Evolutionary conservation across 1,140 invertebrate species (phyloP).

Genomic region (Camponotus floridanus): DNA sequence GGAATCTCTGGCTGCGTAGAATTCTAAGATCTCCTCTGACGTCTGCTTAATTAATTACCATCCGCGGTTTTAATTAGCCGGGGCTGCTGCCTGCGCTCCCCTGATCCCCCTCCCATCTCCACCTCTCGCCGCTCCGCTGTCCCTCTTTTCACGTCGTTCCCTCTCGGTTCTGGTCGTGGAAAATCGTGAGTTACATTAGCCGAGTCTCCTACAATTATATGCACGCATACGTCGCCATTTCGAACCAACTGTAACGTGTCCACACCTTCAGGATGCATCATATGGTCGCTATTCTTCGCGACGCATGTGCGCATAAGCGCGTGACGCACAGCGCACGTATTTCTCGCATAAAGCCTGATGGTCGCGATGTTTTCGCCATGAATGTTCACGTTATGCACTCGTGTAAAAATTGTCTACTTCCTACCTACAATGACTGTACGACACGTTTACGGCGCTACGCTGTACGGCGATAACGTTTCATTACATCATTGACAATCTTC

Average conservation of each 20-base stretch:
- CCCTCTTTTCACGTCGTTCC: conserved; percentile 49
- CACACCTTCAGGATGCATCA: conserved; percentile 67
- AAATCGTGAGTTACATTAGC: conserved; percentile 68
- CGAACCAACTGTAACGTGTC: conserved; percentile 63
- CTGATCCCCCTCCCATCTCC: conserved; percentile 51
- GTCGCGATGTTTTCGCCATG: conserved; percentile 5
- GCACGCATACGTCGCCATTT: conserved; percentile 8
- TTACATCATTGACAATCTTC: conserved; percentile 1
- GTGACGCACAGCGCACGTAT: conserved; percentile 23
- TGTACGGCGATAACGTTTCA: conserved; percentile 4
- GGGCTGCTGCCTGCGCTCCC: conserved; percentile 72
- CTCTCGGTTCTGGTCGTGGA: conserved; percentile 64
- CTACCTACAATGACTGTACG: not conserved
- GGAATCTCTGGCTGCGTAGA: conserved; percentile 83
- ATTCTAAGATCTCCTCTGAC: conserved; percentile 84
- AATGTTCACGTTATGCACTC: not conserved
- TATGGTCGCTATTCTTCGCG: conserved; percentile 61
- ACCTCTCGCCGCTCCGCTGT: conserved; percentile 5
- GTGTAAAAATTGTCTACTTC: not conserved
- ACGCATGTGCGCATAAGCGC: conserved; percentile 53
- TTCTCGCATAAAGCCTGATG: conserved; percentile 12
- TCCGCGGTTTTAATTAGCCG: conserved; percentile 86
- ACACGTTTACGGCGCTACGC: not conserved
- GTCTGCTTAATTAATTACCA: conserved; percentile 86
- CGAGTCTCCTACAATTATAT: conserved; percentile 48